Percentiles rank a stretch among this genome's conserved stretches.
Conservation (phyloP, 1,140 invertebrate genomes). For the Helicoverpa zea region DNA sequence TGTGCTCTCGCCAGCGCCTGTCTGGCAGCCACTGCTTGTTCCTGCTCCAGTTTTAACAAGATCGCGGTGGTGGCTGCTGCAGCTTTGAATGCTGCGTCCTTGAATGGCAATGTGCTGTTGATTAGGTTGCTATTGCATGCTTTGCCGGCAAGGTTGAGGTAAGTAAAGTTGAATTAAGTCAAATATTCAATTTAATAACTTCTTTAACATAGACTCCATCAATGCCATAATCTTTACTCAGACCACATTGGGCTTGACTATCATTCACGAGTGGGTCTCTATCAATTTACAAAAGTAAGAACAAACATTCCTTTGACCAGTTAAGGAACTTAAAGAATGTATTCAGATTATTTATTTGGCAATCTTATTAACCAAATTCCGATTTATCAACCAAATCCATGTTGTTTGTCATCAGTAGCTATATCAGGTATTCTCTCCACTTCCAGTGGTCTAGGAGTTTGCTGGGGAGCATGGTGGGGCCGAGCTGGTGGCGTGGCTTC, state of each 20-base stretch:
- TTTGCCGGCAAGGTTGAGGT: constrained; percentile 79
- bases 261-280: no score
- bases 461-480: constrained; percentile 87
- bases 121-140: constrained; percentile 75
- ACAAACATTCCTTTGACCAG: no score
- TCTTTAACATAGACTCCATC: no score
- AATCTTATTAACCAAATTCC: no score
- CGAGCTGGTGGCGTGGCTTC: constrained; percentile 87
- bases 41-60: constrained; percentile 60
- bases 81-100: constrained; percentile 74
- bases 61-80: constrained; percentile 75
- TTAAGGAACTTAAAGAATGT: no score
- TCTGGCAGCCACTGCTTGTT: constrained; percentile 70
- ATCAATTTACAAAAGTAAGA: no score
- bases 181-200: no score
- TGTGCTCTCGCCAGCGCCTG: constrained; percentile 69
- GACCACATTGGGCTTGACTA: no score
- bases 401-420: not conserved
- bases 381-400: no score
- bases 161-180: constrained; percentile 71
- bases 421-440: not conserved
- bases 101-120: constrained; percentile 79
- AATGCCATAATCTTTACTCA: no score
- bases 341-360: no score
- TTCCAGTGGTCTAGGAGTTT: constrained; percentile 86